phyloP scores from a whole-genome alignment of 1,140 invertebrate genomes.

The Thalassaphorura encarpata region DNA sequence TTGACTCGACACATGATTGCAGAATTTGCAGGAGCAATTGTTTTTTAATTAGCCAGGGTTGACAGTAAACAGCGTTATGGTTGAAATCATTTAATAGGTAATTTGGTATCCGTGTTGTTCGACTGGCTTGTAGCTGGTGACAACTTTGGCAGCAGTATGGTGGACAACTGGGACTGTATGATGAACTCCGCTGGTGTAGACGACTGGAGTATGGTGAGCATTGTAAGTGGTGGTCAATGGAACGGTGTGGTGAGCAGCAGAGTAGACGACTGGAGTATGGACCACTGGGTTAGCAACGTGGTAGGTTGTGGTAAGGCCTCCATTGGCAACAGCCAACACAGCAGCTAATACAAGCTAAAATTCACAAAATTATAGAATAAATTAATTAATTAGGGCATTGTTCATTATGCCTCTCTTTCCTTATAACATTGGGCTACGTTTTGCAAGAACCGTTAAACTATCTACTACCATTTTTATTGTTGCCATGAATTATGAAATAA shows the following conservation, averaged over 20 bases:
- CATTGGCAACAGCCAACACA: constrained; percentile 4
- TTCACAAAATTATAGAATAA: too few species aligned
- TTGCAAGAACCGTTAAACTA: too few species aligned
- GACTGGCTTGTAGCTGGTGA: constrained; percentile 27
- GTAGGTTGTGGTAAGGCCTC: neutral
- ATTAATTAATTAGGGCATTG: too few species aligned
- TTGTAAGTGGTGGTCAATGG: neutral
- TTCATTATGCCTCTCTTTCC: too few species aligned
- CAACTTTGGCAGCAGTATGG: constrained; percentile 12
- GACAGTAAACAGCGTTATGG: neutral
- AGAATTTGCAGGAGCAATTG: too few species aligned
- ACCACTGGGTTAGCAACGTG: neutral
- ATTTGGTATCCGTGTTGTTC: constrained; percentile 32
- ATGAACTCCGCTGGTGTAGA: neutral
- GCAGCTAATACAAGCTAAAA: constrained; percentile 7
- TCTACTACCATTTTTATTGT: too few species aligned
- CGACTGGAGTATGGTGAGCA: constrained; percentile 5
- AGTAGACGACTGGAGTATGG: constrained; percentile 6
- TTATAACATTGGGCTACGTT: too few species aligned
- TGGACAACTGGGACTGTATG: constrained; percentile 1
- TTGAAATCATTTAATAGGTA: constrained; percentile 18
- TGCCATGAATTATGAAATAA: too few species aligned
- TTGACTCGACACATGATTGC: too few species aligned
- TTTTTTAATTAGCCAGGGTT: neutral
- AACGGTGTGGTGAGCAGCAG: neutral